Conservation (phyloP, 1,140 invertebrate species). For the Aphelinus atriplicis region DNA sequence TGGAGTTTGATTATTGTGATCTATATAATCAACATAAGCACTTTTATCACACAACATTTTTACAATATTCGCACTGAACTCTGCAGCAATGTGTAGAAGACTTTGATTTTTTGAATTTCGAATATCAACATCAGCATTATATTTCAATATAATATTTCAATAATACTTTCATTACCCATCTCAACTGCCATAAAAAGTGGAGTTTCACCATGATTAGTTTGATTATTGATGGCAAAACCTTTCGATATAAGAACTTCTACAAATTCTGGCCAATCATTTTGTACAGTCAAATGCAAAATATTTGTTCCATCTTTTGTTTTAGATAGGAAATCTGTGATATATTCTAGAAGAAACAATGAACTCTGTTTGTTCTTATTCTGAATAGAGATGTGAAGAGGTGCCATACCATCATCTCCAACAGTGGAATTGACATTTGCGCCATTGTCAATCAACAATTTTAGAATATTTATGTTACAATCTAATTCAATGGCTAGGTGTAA, state of each 20-base stretch:
- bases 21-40: constrained; percentile 12
- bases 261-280: constrained; percentile 12
- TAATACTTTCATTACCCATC: not conserved
- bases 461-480: not conserved
- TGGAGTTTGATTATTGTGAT: constrained; percentile 15
- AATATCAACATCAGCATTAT: constrained; percentile 20
- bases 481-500: constrained; percentile 16
- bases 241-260: constrained; percentile 4
- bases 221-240: not conserved
- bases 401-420: not conserved
- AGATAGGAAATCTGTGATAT: constrained; percentile 2
- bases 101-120: constrained; percentile 15
- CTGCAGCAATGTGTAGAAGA: constrained; percentile 24
- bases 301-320: constrained; percentile 18
- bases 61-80: not conserved
- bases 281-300: constrained; percentile 16
- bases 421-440: constrained; percentile 14
- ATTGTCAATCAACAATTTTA: constrained; percentile 1
- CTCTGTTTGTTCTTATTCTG: constrained; percentile 9
- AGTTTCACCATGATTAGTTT: constrained; percentile 9
- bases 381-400: constrained; percentile 13
- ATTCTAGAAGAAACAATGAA: constrained; percentile 3
- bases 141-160: constrained; percentile 1
- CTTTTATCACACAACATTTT: not conserved
- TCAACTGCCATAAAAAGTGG: constrained; percentile 3